Percentiles rank a stretch among this genome's conserved stretches.
These are phyloP conservation scores for Andrena chrysosceles DNA, from an alignment of 2,888 invertebrate species.

Conservation along the genomic window DNA sequence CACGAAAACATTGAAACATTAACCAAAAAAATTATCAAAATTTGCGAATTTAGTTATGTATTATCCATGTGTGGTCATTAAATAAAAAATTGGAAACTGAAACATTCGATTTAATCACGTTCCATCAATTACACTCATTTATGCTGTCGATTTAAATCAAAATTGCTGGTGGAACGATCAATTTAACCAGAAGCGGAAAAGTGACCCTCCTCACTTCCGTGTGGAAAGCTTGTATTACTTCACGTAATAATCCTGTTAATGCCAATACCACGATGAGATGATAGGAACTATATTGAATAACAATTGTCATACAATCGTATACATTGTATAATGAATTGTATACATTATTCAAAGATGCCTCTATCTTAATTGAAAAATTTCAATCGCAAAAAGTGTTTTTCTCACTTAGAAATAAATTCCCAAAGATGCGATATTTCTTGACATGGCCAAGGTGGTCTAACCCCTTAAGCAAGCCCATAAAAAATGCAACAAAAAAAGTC, in stretches of 20 bases:
- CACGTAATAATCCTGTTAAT: slow-evolving; percentile 24
- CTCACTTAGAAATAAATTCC: too few relatives aligned
- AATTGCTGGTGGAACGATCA: slow-evolving; percentile 6
- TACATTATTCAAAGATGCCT: too few relatives aligned
- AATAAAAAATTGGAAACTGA: background rate
- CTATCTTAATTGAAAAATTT: too few relatives aligned
- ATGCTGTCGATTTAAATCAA: slow-evolving; percentile 25
- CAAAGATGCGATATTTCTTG: too few relatives aligned
- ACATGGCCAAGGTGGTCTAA: too few relatives aligned
- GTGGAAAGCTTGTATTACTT: slow-evolving; percentile 6
- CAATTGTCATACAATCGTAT: too few relatives aligned
- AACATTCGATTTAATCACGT: background rate
- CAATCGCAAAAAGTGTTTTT: too few relatives aligned
- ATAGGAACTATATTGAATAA: slow-evolving; percentile 22
- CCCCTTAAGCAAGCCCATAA: too few relatives aligned
- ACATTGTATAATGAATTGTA: too few relatives aligned
- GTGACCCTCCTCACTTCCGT: slow-evolving; percentile 14
- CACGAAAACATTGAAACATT: background rate
- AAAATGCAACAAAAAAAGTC: too few relatives aligned
- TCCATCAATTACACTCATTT: slow-evolving; percentile 8
- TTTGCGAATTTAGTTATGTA: background rate
- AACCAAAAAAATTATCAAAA: background rate
- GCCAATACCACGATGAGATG: background rate
- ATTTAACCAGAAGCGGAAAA: slow-evolving; percentile 19
- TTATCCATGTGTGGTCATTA: background rate